Base-by-base conservation (phyloP, 2,113 vertebrate species). In the Rhegmatorhina hoffmannsi region DNA sequence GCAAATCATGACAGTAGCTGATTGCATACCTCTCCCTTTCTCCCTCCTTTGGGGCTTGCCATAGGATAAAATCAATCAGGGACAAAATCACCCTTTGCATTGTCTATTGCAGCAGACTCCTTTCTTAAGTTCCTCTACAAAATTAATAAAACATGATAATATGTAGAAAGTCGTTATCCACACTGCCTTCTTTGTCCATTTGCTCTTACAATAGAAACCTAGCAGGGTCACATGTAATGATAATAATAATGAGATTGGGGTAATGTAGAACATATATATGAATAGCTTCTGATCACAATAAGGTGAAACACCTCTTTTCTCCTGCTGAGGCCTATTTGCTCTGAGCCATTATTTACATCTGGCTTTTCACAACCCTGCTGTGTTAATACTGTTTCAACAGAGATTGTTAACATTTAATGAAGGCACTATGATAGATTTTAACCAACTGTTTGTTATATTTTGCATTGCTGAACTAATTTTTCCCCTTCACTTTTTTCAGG, bases 381-480 rank as follows among this genome's bases (percentile, higher is more conserved):
- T 87, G 83, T 89, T 96, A 91, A 96, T 85, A 79, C 38, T 91
- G 89, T 95, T 95, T 94, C 92, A 93, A 80, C 67, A 90, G 60
- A 69, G 90, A 96, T 89, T 89, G 95, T 95, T 91, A 94, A 83
- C 78, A 52, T 66, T 44, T 93, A 93, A 96, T 69, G 49, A 85
- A 95, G 87, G 92, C 56, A 63, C 67, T 91, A 24, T 64, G 36
- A 86, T 92, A 75, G 84, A 94, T 94, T 97, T 96, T 97, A 77
- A 50, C 67, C 33, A 47, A 52, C 55, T 87, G 72, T 92, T 92
- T 95, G 76, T 84, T 96, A 82, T 56, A 86, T 95, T 91, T 80
- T 77, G 60, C 80, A 78, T 94, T 95, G 62, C 64, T 96, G 90
- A 96, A 93, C 89, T 94, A 91, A 90, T 94, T 96, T 95, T 93